phyloP scores from a whole-genome alignment of 2,888 invertebrate species.

The Leptinotarsa rubiginosa region DNA sequence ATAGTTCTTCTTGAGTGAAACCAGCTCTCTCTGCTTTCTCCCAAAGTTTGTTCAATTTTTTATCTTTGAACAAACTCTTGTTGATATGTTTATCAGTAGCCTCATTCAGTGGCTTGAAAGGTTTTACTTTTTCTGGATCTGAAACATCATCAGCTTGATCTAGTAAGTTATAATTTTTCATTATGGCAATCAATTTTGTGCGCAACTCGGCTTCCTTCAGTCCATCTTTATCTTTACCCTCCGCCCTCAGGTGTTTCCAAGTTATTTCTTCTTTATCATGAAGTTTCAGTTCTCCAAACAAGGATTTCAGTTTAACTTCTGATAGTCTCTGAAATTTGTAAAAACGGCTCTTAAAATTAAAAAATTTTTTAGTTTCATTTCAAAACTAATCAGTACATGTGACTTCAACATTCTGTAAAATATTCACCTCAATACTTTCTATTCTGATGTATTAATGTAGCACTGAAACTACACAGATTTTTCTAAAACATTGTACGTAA shows the following conservation, averaged over 20 bases:
- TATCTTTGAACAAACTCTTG: constrained; percentile 87
- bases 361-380: too few species aligned
- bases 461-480: too few species aligned
- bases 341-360: too few species aligned
- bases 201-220: constrained; percentile 83
- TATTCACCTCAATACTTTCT: too few species aligned
- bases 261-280: constrained; percentile 93
- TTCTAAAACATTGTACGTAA: too few species aligned
- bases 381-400: too few species aligned
- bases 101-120: constrained; percentile 68
- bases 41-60: constrained; percentile 91
- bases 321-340: constrained; percentile 75
- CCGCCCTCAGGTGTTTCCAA: constrained; percentile 83
- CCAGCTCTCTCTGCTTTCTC: constrained; percentile 88
- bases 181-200: constrained; percentile 83
- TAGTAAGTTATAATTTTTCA: constrained; percentile 83
- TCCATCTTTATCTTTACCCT: constrained; percentile 89
- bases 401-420: too few species aligned
- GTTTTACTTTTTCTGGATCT: constrained; percentile 71
- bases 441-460: too few species aligned
- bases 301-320: constrained; percentile 84
- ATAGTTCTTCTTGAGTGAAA: constrained; percentile 86
- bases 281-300: constrained; percentile 89
- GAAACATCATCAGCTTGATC: constrained; percentile 83
- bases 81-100: constrained; percentile 74